These are phyloP conservation scores for Ormyrus labotus DNA, from an alignment of 2,888 invertebrate species.

Conservation along the genomic window DNA sequence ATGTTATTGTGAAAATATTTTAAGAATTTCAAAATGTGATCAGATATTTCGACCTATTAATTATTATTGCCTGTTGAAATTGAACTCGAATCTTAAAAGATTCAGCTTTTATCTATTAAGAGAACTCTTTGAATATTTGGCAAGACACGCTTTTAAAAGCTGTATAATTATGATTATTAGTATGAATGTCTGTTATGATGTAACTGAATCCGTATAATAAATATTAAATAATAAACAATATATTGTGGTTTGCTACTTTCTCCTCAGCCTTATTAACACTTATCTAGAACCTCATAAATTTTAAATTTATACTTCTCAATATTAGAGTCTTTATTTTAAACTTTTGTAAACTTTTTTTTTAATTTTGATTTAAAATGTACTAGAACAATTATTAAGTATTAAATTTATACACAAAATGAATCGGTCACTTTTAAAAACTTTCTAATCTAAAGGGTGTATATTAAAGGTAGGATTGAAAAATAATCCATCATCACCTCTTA, in stretches of 20 bases:
- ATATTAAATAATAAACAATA: constrained; percentile 60
- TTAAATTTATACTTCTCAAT: too few species aligned
- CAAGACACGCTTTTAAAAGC: constrained; percentile 51
- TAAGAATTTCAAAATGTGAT: constrained; percentile 45
- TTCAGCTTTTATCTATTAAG: constrained; percentile 53
- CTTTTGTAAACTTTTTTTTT: too few species aligned
- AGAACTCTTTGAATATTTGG: constrained; percentile 46
- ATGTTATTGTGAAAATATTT: constrained; percentile 47
- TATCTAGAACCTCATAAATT: too few species aligned
- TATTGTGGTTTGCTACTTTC: background rate
- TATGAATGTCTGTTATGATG: constrained; percentile 70
- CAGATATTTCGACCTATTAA: constrained; percentile 44
- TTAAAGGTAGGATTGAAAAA: too few species aligned
- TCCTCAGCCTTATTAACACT: too few species aligned
- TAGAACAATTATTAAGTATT: too few species aligned
- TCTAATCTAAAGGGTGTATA: too few species aligned
- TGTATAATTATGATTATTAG: constrained; percentile 54
- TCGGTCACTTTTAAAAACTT: too few species aligned
- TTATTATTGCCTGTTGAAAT: constrained; percentile 55
- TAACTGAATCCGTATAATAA: constrained; percentile 72
- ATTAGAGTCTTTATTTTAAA: too few species aligned
- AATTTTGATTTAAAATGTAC: too few species aligned
- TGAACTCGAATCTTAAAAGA: constrained; percentile 52
- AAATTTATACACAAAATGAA: too few species aligned
- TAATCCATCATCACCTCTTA: too few species aligned